Evolutionary conservation across 2,113 vertebrate genomes (phyloP).

Genomic region (Elaphurus davidianus): DNA sequence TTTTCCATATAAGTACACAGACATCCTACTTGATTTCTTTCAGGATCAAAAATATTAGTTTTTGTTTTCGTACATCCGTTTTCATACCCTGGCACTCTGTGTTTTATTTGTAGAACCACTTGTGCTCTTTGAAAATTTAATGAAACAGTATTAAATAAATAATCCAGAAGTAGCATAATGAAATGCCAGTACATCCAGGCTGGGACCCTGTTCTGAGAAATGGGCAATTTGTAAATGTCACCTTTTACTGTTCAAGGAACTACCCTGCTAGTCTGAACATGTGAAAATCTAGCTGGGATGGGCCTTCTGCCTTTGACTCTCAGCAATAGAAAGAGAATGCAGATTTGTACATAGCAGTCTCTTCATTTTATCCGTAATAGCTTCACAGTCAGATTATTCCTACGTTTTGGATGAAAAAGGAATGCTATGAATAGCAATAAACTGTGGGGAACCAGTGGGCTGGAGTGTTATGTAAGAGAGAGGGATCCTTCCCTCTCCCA

Average conservation of each 20-base stretch:
- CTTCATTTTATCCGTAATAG: constrained; percentile 53
- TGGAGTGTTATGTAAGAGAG: not conserved
- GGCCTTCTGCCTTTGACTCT: constrained; percentile 20
- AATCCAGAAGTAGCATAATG: constrained; percentile 50
- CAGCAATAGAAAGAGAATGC: constrained; percentile 8
- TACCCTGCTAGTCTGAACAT: constrained; percentile 13
- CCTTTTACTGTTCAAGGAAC: constrained; percentile 34
- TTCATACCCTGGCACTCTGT: constrained; percentile 35
- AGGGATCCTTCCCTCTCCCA: not conserved
- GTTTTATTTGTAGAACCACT: constrained; percentile 58
- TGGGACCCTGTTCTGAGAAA: constrained; percentile 37
- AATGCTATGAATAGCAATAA: constrained; percentile 53
- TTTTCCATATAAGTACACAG: constrained; percentile 27
- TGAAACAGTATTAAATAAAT: constrained; percentile 62
- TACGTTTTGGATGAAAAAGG: constrained; percentile 45
- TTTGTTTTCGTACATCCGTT: not conserved
- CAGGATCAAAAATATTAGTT: constrained; percentile 44
- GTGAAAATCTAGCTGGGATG: constrained; percentile 28
- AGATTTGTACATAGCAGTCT: constrained; percentile 26
- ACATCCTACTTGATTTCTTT: not conserved
- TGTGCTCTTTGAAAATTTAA: constrained; percentile 67
- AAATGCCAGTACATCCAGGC: constrained; percentile 5
- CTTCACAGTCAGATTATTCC: constrained; percentile 59
- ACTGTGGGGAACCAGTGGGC: not conserved
- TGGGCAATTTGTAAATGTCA: constrained; percentile 11